A percentile compares a stretch with the other conserved stretches of the same genome.
These are phyloP conservation scores for Empis stercorea DNA, from an alignment of 2,888 invertebrate genomes.

Conservation along the genomic window DNA sequence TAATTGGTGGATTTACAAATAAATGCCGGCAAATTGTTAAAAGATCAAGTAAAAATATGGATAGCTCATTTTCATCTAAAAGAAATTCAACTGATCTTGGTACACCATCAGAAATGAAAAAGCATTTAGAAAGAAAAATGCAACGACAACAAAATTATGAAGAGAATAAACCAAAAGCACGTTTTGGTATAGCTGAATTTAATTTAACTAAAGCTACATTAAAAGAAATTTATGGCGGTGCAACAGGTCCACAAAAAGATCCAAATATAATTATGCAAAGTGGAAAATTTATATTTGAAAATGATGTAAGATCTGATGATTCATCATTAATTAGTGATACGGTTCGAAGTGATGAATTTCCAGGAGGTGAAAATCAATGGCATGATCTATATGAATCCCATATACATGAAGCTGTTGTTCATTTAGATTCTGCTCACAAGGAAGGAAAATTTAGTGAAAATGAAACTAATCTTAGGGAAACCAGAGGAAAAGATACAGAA, in stretches of 20 bases:
- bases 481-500: too few species aligned
- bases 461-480: too few species aligned
- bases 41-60: constrained; percentile 19
- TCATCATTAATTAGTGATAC: constrained; percentile 9
- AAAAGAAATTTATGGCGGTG: constrained; percentile 24
- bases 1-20: constrained; percentile 54
- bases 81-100: constrained; percentile 15
- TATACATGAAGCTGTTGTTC: background rate
- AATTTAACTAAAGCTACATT: constrained; percentile 29
- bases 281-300: constrained; percentile 15
- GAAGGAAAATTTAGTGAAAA: too few species aligned
- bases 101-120: constrained; percentile 12
- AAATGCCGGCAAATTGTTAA: constrained; percentile 38
- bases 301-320: constrained; percentile 13
- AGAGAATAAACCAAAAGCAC: constrained; percentile 14
- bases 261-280: constrained; percentile 17
- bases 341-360: background rate
- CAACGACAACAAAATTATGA: constrained; percentile 16
- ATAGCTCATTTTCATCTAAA: constrained; percentile 24
- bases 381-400: background rate
- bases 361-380: background rate
- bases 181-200: constrained; percentile 28
- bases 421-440: background rate
- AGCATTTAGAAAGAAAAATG: constrained; percentile 18
- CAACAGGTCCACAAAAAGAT: constrained; percentile 17